These are phyloP conservation scores for Ornithoptera alexandrae DNA, from an alignment of 2,888 invertebrate species.

Conservation along the genomic window DNA sequence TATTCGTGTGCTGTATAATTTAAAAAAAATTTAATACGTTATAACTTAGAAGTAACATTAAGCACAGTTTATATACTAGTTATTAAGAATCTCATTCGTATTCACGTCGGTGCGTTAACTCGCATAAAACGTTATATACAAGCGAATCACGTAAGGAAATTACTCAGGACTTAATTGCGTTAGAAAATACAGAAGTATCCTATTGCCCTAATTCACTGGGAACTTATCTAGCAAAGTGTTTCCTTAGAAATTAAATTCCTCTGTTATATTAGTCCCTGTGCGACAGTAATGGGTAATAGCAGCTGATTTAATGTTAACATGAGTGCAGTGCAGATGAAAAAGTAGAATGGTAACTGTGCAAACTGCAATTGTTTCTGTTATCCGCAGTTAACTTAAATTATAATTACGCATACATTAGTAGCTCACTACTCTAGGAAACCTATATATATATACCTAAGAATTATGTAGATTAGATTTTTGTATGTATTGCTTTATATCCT, in stretches of 20 bases:
- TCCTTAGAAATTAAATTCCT: constrained; percentile 25
- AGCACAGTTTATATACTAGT: not conserved
- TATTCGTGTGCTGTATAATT: no score
- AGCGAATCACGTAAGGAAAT: constrained; percentile 24
- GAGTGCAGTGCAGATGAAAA: constrained; percentile 2
- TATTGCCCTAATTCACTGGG: constrained; percentile 19
- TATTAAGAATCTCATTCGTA: not conserved
- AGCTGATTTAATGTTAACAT: constrained; percentile 17
- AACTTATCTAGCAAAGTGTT: constrained; percentile 26
- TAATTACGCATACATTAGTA: no score
- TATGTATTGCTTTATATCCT: no score
- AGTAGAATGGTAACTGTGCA: constrained; percentile 4
- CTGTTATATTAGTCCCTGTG: constrained; percentile 17
- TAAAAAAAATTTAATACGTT: not conserved
- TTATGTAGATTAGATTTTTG: no score
- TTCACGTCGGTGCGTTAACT: not conserved
- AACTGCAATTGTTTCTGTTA: not conserved
- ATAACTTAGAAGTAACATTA: not conserved
- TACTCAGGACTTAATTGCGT: constrained; percentile 24
- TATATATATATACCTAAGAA: no score
- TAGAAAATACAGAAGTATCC: constrained; percentile 22
- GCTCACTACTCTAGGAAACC: no score
- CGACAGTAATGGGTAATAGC: constrained; percentile 26
- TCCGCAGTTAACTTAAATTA: no score
- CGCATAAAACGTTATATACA: constrained; percentile 9